Evolutionary conservation across 2,113 vertebrate genomes (phyloP).

Genomic region (Chaetura pelagica): DNA sequence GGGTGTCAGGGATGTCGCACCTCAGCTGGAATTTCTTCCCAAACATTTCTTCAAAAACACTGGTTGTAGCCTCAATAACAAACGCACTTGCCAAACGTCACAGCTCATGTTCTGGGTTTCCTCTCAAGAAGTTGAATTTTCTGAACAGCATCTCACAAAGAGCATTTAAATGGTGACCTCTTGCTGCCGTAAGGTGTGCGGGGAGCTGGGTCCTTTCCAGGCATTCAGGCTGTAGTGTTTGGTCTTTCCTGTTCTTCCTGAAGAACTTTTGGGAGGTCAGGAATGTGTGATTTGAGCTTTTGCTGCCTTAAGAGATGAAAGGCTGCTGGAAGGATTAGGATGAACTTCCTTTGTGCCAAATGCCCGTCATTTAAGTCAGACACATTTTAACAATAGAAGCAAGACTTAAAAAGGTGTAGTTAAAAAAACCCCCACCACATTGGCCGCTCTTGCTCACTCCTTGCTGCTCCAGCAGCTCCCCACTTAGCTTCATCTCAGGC

Average conservation of each 20-base stretch:
- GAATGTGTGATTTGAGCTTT: neutral
- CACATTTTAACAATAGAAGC: neutral
- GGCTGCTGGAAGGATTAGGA: neutral
- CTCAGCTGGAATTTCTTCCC: neutral
- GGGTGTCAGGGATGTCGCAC: neutral
- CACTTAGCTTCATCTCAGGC: neutral
- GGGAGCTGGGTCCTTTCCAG: conserved; percentile 21
- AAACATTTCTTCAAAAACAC: neutral
- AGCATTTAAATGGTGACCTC: neutral
- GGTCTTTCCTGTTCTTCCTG: conserved; percentile 5
- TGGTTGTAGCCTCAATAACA: neutral
- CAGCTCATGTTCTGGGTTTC: fast-evolving
- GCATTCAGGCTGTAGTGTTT: neutral
- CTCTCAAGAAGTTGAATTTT: neutral
- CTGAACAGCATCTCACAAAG: neutral
- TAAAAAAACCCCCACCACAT: neutral
- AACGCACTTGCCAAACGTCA: neutral
- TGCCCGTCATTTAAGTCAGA: neutral
- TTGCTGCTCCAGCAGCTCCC: neutral
- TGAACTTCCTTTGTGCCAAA: neutral
- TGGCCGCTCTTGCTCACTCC: neutral
- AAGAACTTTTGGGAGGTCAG: conserved; percentile 11
- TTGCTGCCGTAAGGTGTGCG: neutral
- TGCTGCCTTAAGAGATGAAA: conserved; percentile 13
- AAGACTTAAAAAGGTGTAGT: neutral